Conservation (phyloP, 2,888 invertebrate genomes). For the Metalampra italica region DNA sequence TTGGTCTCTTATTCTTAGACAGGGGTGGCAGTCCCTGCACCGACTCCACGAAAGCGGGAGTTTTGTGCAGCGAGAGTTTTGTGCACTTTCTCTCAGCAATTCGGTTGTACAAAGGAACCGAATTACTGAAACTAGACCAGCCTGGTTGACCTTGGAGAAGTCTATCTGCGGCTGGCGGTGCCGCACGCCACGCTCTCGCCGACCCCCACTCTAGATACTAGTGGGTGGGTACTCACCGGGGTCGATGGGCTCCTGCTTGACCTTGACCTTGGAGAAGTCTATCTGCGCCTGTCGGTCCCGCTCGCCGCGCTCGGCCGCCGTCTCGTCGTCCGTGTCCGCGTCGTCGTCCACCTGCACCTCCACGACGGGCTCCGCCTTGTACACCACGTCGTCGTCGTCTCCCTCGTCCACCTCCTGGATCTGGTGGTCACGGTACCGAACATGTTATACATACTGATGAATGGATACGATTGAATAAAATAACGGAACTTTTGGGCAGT, state of each 20-base stretch:
- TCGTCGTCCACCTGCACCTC: slow-evolving; percentile 82
- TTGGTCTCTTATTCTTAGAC: too few relatives aligned
- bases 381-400: slow-evolving; percentile 84
- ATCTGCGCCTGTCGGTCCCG: slow-evolving; percentile 43
- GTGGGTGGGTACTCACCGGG: slow-evolving; percentile 59
- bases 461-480: too few relatives aligned
- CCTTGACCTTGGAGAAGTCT: slow-evolving; percentile 73
- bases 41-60: too few relatives aligned
- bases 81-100: too few relatives aligned
- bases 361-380: slow-evolving; percentile 82
- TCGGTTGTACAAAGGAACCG: too few relatives aligned
- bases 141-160: slow-evolving; percentile 72
- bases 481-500: too few relatives aligned
- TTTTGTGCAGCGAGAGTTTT: too few relatives aligned
- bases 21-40: too few relatives aligned
- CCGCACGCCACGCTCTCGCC: slow-evolving; percentile 41
- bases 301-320: slow-evolving; percentile 37
- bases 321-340: slow-evolving; percentile 79
- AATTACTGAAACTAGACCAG: too few relatives aligned
- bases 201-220: slow-evolving; percentile 15
- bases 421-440: slow-evolving; percentile 15
- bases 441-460: neutral
- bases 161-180: slow-evolving; percentile 44
- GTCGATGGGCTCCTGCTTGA: slow-evolving; percentile 85
- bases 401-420: slow-evolving; percentile 63